These are phyloP conservation scores for Oryzias sinensis DNA, from an alignment of 2,797 vertebrate genomes.

Conservation along the genomic window DNA sequence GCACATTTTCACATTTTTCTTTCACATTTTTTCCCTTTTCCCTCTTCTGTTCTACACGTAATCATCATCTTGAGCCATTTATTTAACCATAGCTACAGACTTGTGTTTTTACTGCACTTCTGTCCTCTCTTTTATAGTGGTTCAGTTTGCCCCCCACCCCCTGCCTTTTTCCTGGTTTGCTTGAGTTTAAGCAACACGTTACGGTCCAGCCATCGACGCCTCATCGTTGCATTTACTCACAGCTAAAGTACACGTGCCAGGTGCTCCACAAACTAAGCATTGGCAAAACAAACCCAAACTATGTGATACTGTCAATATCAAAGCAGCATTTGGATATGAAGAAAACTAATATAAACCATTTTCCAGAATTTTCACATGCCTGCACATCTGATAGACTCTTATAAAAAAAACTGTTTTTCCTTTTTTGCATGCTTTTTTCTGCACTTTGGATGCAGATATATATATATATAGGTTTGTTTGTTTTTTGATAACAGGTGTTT, in stretches of 20 bases:
- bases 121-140: conserved; percentile 58
- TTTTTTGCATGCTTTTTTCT: conserved; percentile 52
- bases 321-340: conserved; percentile 71
- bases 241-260: conserved; percentile 39
- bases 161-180: conserved; percentile 12
- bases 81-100: conserved; percentile 16
- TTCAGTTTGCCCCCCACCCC: conserved; percentile 41
- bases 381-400: too few relatives aligned
- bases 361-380: not conserved
- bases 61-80: conserved; percentile 17
- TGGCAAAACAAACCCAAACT: conserved; percentile 55
- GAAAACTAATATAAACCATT: conserved; percentile 43
- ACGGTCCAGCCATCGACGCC: conserved; percentile 26
- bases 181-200: conserved; percentile 24
- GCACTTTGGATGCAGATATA: conserved; percentile 11
- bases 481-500: conserved; percentile 22
- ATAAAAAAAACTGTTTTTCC: too few relatives aligned
- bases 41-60: conserved; percentile 67
- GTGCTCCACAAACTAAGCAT: conserved; percentile 48
- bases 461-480: not conserved
- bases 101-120: conserved; percentile 34
- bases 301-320: conserved; percentile 23
- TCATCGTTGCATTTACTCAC: conserved; percentile 30
- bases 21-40: conserved; percentile 70
- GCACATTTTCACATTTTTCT: conserved; percentile 66